phyloP scores from a whole-genome alignment of 2,113 vertebrate genomes.

The Rhea americana region DNA sequence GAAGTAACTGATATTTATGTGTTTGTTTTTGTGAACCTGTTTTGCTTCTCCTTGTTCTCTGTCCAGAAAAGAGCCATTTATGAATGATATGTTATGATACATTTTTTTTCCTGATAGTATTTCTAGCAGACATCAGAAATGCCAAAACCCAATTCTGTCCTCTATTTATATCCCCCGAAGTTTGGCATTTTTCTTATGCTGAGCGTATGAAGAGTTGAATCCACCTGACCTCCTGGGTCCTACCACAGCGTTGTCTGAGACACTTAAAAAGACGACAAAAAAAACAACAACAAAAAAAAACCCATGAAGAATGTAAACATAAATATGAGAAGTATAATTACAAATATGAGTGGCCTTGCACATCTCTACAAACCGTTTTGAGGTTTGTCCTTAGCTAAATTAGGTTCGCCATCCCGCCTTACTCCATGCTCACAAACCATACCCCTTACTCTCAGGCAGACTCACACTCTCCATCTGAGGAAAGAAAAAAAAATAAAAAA shows the following conservation, averaged over 20 bases:
- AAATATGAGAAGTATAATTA: neutral
- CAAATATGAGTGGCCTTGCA: neutral
- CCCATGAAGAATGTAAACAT: neutral
- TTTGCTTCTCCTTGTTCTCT: neutral
- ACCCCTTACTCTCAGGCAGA: neutral
- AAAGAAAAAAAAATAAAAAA: neutral
- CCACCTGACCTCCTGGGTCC: neutral
- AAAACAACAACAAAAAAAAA: neutral
- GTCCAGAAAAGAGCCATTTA: neutral
- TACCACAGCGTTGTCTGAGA: neutral
- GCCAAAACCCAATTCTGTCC: neutral
- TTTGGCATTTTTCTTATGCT: neutral
- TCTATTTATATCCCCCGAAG: neutral
- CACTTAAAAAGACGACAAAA: accelerated
- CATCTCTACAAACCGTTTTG: neutral
- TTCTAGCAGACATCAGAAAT: neutral
- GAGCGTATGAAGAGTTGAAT: neutral
- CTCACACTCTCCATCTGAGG: neutral
- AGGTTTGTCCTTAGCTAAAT: neutral
- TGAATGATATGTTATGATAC: accelerated
- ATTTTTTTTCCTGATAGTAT: accelerated
- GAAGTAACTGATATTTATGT: neutral
- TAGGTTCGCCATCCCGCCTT: neutral
- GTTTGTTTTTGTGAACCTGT: neutral
- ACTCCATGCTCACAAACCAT: neutral